phyloP scores from a whole-genome alignment of 2,888 invertebrate species.

The Apeira syringaria region DNA sequence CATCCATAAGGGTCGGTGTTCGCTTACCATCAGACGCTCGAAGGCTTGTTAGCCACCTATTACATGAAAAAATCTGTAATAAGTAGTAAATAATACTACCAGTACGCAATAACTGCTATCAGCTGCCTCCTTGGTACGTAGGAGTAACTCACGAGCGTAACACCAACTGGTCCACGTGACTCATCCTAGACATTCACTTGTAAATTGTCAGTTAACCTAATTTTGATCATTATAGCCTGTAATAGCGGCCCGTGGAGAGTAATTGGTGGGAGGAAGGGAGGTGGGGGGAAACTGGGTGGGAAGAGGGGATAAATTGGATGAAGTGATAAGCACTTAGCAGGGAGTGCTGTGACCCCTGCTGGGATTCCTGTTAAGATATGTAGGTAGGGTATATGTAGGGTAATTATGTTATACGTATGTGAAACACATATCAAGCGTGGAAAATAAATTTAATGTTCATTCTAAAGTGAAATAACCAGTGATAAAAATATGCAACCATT shows the following conservation, averaged over 20 bases:
- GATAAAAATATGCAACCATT: no score
- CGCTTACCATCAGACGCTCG: no score
- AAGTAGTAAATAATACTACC: no score
- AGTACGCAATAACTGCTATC: background rate
- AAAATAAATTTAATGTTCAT: no score
- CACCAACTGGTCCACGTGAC: slow-evolving; percentile 24
- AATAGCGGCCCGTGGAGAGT: slow-evolving; percentile 15
- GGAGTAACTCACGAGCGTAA: background rate
- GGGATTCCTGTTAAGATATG: no score
- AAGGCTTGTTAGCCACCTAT: no score
- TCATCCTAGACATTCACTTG: slow-evolving; percentile 22
- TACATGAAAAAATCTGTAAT: no score
- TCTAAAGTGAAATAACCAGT: no score
- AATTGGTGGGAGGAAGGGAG: slow-evolving; percentile 10
- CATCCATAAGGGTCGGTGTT: no score
- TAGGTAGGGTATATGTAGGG: slow-evolving; percentile 1
- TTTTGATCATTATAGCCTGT: slow-evolving; percentile 42
- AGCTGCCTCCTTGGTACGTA: background rate
- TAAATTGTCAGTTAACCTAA: slow-evolving; percentile 58
- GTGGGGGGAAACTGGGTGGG: slow-evolving; percentile 1
- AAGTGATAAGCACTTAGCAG: slow-evolving; percentile 10
- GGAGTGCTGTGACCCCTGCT: slow-evolving; percentile 5
- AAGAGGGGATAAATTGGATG: slow-evolving; percentile 16
- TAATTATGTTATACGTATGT: no score
- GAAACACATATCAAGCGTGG: no score